A percentile compares a stretch with the other conserved stretches of the same genome.
These are phyloP conservation scores for Peromyscus eremicus DNA, from an alignment of 2,797 vertebrate species.

Conservation along the genomic window DNA sequence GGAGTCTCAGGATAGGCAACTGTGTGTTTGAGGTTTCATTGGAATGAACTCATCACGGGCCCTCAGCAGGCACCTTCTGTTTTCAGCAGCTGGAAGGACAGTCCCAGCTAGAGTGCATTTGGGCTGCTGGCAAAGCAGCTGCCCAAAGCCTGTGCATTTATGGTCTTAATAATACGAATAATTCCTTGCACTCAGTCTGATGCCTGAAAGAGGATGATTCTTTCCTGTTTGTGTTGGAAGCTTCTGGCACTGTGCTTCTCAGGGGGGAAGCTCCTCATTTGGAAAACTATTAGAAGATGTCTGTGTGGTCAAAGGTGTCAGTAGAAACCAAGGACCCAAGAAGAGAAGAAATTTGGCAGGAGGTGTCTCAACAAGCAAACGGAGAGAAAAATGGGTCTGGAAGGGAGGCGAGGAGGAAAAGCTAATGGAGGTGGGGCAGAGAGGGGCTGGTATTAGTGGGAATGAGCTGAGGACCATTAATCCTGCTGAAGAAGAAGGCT, in stretches of 20 bases:
- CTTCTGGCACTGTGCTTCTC: not conserved
- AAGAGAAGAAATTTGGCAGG: not conserved
- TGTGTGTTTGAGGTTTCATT: conserved; percentile 35
- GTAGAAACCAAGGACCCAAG: not conserved
- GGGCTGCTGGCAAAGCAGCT: not conserved
- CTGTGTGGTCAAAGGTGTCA: not conserved
- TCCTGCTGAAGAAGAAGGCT: not conserved
- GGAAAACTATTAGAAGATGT: not conserved
- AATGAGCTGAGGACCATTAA: not conserved
- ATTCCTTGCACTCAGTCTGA: not conserved
- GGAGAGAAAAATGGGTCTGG: not conserved
- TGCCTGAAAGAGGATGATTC: not conserved
- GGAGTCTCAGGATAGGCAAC: conserved; percentile 50
- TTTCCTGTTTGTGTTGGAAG: conserved; percentile 31
- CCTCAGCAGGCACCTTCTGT: conserved; percentile 44
- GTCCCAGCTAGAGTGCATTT: not conserved
- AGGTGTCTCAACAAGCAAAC: not conserved
- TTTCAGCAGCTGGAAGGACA: not conserved
- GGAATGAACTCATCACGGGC: conserved; percentile 26
- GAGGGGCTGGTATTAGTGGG: not conserved
- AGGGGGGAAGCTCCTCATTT: not conserved
- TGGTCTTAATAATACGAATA: not conserved
- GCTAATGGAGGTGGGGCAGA: not conserved
- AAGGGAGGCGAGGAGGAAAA: not conserved
- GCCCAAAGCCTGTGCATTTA: not conserved